These are phyloP conservation scores for Cassiopea xamachana DNA, from an alignment of 30 jellyfish, hydroid and myxozoan species.

Conservation along the genomic window DNA sequence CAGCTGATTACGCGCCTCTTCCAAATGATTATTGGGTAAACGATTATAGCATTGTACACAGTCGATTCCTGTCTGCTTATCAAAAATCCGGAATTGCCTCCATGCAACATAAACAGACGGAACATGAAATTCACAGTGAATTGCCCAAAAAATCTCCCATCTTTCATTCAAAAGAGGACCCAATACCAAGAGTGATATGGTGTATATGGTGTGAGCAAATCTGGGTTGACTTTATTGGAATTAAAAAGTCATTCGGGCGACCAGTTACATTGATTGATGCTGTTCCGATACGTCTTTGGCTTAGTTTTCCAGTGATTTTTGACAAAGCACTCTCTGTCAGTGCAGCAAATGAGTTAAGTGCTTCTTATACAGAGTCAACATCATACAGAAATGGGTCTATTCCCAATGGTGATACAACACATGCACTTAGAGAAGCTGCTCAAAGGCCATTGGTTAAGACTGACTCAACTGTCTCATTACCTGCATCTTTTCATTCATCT, in stretches of 20 bases:
- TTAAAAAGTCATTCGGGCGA: constrained; percentile 74
- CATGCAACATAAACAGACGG: background rate
- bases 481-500: constrained; percentile 31
- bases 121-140: background rate
- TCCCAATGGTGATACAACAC: background rate
- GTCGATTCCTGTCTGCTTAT: constrained; percentile 33
- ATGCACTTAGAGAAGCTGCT: background rate
- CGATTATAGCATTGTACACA: constrained; percentile 88
- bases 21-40: constrained; percentile 91
- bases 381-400: background rate
- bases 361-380: background rate
- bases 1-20: constrained; percentile 63
- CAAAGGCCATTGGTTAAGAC: constrained; percentile 8
- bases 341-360: background rate
- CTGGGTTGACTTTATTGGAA: constrained; percentile 93
- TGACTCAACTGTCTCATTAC: constrained; percentile 45
- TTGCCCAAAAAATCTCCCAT: constrained; percentile 6
- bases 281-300: constrained; percentile 92
- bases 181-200: constrained; percentile 88
- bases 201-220: constrained; percentile 92
- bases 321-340: background rate
- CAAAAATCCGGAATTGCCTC: background rate
- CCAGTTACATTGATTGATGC: constrained; percentile 98
- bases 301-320: constrained; percentile 69
- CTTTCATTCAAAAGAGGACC: background rate